These are phyloP conservation scores for Acromyrmex heyeri DNA, from an alignment of 1,140 invertebrate species.

Conservation along the genomic window DNA sequence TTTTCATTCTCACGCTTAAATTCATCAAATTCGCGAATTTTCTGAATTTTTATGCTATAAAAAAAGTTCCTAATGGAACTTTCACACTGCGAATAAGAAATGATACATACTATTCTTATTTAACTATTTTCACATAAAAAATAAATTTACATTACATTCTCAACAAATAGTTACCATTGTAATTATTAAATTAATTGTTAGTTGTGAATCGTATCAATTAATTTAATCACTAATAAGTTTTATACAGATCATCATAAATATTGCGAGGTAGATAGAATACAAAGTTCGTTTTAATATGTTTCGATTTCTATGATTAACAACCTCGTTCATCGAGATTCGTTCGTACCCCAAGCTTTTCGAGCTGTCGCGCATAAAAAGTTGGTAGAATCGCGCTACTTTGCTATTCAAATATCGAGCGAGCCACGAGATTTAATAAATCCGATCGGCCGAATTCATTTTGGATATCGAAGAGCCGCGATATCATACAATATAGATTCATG, in stretches of 20 bases:
- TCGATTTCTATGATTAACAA: constrained; percentile 9
- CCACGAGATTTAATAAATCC: constrained; percentile 53
- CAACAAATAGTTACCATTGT: background rate
- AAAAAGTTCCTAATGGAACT: background rate
- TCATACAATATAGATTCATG: constrained; percentile 29
- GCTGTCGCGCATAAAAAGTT: constrained; percentile 36
- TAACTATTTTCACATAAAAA: background rate
- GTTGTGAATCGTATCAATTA: background rate
- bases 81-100: background rate
- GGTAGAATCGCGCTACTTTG: constrained; percentile 50
- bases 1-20: background rate
- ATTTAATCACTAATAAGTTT: background rate
- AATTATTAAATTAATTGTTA: background rate
- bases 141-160: background rate
- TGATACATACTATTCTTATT: background rate
- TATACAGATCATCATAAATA: background rate
- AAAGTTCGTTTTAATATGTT: background rate
- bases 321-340: background rate
- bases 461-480: constrained; percentile 35
- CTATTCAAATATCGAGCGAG: constrained; percentile 39
- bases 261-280: background rate
- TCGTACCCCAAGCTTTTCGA: background rate
- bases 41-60: background rate
- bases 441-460: constrained; percentile 24
- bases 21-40: background rate